These are phyloP conservation scores for Drosophila virilis DNA, from an alignment of 1,140 invertebrate species.

Conservation along the genomic window DNA sequence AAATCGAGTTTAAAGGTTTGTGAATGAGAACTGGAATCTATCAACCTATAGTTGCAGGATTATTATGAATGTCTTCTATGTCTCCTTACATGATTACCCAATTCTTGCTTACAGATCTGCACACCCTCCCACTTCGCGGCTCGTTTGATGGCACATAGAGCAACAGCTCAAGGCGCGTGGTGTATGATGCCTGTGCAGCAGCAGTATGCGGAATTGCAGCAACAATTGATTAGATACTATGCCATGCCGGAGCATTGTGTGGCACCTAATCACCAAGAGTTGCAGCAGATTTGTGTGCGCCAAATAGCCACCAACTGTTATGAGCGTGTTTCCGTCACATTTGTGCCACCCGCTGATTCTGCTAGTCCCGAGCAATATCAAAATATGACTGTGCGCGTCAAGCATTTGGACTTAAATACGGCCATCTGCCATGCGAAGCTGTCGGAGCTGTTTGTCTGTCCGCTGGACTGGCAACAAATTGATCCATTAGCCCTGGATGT, in stretches of 20 bases:
- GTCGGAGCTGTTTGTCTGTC: slow-evolving; percentile 20
- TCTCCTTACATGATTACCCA: too few species aligned
- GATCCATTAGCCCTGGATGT: slow-evolving; percentile 26
- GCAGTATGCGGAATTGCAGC: slow-evolving; percentile 14
- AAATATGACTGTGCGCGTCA: slow-evolving; percentile 20
- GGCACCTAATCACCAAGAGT: not conserved
- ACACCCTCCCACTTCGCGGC: slow-evolving; percentile 34
- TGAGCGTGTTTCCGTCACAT: slow-evolving; percentile 25
- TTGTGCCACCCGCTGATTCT: slow-evolving; percentile 1
- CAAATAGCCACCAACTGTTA: not conserved
- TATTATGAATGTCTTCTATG: too few species aligned
- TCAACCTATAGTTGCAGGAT: too few species aligned
- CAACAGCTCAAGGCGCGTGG: not conserved
- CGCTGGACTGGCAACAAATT: slow-evolving; percentile 5
- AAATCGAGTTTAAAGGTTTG: too few species aligned
- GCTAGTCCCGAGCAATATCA: not conserved
- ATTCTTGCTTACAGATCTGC: slow-evolving; percentile 21
- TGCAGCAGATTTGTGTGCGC: slow-evolving; percentile 24
- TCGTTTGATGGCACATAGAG: slow-evolving; percentile 13
- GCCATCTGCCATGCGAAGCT: slow-evolving; percentile 28
- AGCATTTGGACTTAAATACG: slow-evolving; percentile 26
- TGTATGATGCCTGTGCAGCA: not conserved
- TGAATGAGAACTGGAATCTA: too few species aligned
- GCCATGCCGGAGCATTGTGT: slow-evolving; percentile 7
- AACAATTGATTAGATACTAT: slow-evolving; percentile 15